Percentiles rank a stretch among this genome's conserved stretches.
Conservation (phyloP, 1,140 invertebrate species). For the Drosophila dunni region DNA sequence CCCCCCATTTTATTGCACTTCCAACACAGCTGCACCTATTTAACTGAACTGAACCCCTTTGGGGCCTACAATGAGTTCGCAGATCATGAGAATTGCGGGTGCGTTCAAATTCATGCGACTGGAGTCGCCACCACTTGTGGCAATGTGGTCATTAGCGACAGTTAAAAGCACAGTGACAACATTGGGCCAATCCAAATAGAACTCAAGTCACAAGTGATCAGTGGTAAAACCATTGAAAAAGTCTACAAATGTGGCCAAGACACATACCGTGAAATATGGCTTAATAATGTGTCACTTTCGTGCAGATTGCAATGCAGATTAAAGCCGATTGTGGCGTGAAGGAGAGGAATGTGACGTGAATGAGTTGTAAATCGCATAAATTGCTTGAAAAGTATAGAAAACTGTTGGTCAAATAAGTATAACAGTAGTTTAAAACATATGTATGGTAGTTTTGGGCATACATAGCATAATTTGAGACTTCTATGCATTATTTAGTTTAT, state of each 20-base stretch:
- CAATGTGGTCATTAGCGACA: constrained; percentile 29
- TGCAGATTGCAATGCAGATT: constrained; percentile 2
- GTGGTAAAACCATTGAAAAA: neutral
- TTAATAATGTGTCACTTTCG: constrained; percentile 1
- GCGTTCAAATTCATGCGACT: constrained; percentile 32
- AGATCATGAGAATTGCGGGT: constrained; percentile 36
- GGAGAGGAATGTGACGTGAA: neutral
- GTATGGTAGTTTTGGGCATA: no score
- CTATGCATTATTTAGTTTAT: no score
- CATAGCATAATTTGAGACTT: no score
- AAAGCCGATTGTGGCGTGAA: neutral
- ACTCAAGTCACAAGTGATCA: neutral
- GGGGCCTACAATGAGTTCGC: constrained; percentile 3
- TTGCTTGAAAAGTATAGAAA: neutral
- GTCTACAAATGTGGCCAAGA: constrained; percentile 2
- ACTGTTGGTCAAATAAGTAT: no score
- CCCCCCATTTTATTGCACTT: neutral
- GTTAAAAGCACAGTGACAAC: constrained; percentile 33
- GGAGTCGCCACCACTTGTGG: neutral
- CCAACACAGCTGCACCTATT: constrained; percentile 43
- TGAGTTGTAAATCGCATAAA: neutral
- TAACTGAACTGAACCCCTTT: constrained; percentile 15
- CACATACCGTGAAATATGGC: neutral
- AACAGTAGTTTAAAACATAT: no score
- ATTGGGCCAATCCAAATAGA: constrained; percentile 1